phyloP scores from a whole-genome alignment of 2,888 invertebrate genomes.

The Pollenia amentaria region DNA sequence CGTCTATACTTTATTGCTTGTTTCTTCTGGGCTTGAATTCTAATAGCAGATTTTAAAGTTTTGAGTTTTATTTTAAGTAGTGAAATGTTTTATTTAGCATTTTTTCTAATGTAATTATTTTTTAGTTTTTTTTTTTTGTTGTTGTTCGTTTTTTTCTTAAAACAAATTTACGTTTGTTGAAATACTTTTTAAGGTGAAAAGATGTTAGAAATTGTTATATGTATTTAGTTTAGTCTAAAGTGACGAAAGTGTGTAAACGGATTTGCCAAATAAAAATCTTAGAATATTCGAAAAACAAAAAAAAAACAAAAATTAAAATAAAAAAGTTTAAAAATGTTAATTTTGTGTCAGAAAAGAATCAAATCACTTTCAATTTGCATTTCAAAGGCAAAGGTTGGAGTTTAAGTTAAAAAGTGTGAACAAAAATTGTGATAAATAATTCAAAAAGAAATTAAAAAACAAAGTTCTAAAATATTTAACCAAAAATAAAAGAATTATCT shows the following conservation, averaged over 20 bases:
- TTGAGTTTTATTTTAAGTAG: constrained; percentile 40
- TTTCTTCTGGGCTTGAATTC: constrained; percentile 36
- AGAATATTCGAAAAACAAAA: constrained; percentile 28
- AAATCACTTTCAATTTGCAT: constrained; percentile 61
- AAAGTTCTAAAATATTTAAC: not conserved
- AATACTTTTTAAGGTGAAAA: constrained; percentile 61
- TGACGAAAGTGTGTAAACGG: constrained; percentile 60
- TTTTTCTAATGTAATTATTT: constrained; percentile 56
- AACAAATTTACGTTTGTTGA: not conserved
- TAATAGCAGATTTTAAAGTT: not conserved
- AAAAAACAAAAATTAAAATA: constrained; percentile 44
- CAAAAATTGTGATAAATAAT: not conserved
- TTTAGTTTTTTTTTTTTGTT: constrained; percentile 4
- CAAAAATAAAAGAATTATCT: constrained; percentile 17
- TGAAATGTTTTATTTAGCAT: constrained; percentile 50
- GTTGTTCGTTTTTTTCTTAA: not conserved
- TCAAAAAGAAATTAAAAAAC: not conserved
- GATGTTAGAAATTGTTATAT: constrained; percentile 58
- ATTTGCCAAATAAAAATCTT: constrained; percentile 48
- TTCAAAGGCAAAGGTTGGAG: constrained; percentile 68
- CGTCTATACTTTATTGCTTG: not conserved
- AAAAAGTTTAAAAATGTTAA: constrained; percentile 56
- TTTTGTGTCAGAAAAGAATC: constrained; percentile 12
- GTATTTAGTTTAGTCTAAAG: constrained; percentile 39
- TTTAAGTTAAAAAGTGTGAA: not conserved